A percentile compares a stretch with the other conserved stretches of the same genome.
phyloP scores from a whole-genome alignment of 2,113 vertebrate species.

The Ailurus styani region DNA sequence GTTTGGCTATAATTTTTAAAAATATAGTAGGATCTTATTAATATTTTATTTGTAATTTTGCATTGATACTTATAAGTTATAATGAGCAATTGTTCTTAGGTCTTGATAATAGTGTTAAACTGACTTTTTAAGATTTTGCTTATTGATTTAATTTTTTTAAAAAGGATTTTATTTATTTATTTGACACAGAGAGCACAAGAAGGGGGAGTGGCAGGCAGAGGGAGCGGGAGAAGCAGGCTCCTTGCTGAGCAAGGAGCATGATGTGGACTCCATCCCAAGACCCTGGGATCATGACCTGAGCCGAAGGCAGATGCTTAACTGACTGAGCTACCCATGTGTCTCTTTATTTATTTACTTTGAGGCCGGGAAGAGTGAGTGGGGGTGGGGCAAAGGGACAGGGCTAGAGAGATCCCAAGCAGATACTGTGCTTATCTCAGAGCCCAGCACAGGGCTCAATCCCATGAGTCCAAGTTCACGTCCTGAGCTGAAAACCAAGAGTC shows the following conservation, averaged over 20 bases:
- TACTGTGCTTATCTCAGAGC: not conserved
- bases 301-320: not conserved
- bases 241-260: not conserved
- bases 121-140: not conserved
- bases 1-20: not conserved
- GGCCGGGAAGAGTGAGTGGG: not conserved
- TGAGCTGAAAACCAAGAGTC: not conserved
- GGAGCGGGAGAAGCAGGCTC: not conserved
- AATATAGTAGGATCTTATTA: not conserved
- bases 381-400: not conserved
- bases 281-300: not conserved
- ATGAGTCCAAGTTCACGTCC: not conserved
- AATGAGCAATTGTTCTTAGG: not conserved
- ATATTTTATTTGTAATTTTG: not conserved
- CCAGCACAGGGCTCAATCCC: not conserved
- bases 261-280: not conserved
- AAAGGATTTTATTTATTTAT: not conserved
- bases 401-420: not conserved
- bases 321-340: not conserved
- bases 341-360: not conserved
- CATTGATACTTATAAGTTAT: not conserved
- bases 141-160: not conserved
- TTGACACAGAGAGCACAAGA: not conserved
- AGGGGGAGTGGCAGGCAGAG: not conserved
- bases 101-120: not conserved